phyloP scores from a whole-genome alignment of 2,888 invertebrate genomes.

The Lasioglossum figueresi region DNA sequence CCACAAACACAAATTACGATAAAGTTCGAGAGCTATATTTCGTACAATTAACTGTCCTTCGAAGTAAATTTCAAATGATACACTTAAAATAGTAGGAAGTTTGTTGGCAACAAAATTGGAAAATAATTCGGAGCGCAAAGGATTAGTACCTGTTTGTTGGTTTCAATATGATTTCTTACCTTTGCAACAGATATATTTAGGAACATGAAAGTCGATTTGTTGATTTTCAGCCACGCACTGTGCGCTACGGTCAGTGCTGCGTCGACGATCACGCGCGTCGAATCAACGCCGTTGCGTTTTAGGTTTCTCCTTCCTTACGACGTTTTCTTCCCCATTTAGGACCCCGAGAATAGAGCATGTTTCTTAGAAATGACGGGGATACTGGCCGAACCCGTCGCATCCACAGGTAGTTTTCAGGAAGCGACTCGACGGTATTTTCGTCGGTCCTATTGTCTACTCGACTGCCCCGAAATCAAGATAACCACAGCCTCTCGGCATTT shows the following conservation, averaged over 20 bases:
- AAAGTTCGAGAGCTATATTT: too few species aligned
- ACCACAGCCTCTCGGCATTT: conserved; percentile 1
- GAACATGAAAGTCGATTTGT: too few species aligned
- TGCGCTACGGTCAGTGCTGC: not conserved
- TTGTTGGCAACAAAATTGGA: too few species aligned
- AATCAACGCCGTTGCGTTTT: conserved; percentile 13
- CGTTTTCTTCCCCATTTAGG: conserved; percentile 15
- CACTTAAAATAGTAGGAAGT: too few species aligned
- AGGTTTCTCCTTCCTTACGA: not conserved
- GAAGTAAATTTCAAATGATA: too few species aligned
- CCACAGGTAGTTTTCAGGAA: conserved; percentile 48
- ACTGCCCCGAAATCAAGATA: conserved; percentile 20
- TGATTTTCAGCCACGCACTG: not conserved
- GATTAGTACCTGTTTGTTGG: too few species aligned
- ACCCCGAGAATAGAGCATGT: conserved; percentile 3
- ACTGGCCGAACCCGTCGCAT: not conserved
- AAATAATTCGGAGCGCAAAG: too few species aligned
- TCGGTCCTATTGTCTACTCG: conserved; percentile 22
- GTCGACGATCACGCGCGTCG: conserved; percentile 21
- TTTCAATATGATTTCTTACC: too few species aligned
- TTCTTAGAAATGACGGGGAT: conserved; percentile 33
- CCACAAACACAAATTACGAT: too few species aligned
- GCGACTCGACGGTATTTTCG: not conserved
- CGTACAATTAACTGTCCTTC: too few species aligned
- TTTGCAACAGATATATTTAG: too few species aligned